phyloP scores from a whole-genome alignment of 2,888 invertebrate species.

The Acutogordius australiensis region DNA sequence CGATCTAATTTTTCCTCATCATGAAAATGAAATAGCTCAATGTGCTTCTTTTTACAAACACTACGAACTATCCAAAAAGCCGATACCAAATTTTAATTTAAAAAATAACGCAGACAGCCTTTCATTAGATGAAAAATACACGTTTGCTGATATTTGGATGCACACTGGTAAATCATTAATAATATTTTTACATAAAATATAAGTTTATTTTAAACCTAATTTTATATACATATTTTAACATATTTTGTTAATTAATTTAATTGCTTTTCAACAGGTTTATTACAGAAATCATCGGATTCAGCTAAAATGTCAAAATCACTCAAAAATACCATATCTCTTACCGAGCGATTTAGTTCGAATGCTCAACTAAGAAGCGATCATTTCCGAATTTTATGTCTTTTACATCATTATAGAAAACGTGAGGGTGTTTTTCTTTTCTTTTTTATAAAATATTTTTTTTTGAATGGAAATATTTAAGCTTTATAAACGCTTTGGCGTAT shows the following conservation, averaged over 20 bases:
- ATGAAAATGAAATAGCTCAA: constrained; percentile 76
- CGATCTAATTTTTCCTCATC: constrained; percentile 66
- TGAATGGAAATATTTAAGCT: too few relatives aligned
- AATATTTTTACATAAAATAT: background rate
- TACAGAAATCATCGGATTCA: too few relatives aligned
- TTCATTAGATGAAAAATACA: constrained; percentile 24
- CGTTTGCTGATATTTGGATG: constrained; percentile 78
- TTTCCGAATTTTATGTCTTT: background rate
- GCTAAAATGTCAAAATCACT: constrained; percentile 11
- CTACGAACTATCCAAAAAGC: background rate
- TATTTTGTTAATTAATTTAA: too few relatives aligned
- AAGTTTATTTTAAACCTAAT: background rate
- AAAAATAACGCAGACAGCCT: constrained; percentile 33
- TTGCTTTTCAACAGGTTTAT: too few relatives aligned
- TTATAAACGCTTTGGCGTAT: too few relatives aligned
- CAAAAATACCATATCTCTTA: constrained; percentile 2
- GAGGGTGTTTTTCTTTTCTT: background rate
- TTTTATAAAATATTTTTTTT: background rate
- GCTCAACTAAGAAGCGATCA: background rate
- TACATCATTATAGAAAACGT: constrained; percentile 3
- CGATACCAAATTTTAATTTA: background rate
- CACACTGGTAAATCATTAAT: constrained; percentile 38
- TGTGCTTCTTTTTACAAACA: background rate
- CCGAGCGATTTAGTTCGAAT: background rate
- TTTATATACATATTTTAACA: background rate